Conservation (phyloP, 2,888 invertebrate genomes). For the Eulithis prunata region DNA sequence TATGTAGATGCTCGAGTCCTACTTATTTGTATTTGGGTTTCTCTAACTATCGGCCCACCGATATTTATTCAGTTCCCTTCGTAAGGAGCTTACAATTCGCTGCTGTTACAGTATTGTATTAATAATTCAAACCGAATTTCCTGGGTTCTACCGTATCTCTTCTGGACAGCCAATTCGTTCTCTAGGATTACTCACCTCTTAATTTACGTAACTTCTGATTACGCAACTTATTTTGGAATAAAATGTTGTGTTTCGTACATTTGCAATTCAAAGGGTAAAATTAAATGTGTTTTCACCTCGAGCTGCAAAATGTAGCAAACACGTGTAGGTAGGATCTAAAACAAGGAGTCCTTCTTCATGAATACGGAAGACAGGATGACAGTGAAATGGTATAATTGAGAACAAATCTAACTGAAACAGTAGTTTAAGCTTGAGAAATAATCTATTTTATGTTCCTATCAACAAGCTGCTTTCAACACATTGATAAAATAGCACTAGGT, state of each 20-base stretch:
- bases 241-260: constrained; percentile 10
- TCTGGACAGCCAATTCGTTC: constrained; percentile 68
- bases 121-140: constrained; percentile 76
- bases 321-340: neutral
- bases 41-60: constrained; percentile 58
- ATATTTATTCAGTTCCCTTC: constrained; percentile 75
- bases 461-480: neutral
- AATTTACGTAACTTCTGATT: constrained; percentile 49
- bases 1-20: constrained; percentile 41
- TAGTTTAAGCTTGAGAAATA: neutral
- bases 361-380: constrained; percentile 1
- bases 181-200: constrained; percentile 58
- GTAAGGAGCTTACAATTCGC: constrained; percentile 80
- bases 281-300: constrained; percentile 1
- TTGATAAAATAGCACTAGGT: constrained; percentile 11
- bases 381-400: constrained; percentile 11
- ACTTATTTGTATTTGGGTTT: constrained; percentile 51
- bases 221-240: constrained; percentile 22
- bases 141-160: constrained; percentile 65
- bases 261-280: constrained; percentile 23
- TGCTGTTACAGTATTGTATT: constrained; percentile 73
- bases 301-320: neutral
- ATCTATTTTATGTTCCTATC: neutral
- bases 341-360: neutral
- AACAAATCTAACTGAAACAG: constrained; percentile 2